Percentiles rank a stretch among this genome's conserved stretches.
phyloP scores from a whole-genome alignment of 2,797 vertebrate genomes.

The Aphelocoma californica region DNA sequence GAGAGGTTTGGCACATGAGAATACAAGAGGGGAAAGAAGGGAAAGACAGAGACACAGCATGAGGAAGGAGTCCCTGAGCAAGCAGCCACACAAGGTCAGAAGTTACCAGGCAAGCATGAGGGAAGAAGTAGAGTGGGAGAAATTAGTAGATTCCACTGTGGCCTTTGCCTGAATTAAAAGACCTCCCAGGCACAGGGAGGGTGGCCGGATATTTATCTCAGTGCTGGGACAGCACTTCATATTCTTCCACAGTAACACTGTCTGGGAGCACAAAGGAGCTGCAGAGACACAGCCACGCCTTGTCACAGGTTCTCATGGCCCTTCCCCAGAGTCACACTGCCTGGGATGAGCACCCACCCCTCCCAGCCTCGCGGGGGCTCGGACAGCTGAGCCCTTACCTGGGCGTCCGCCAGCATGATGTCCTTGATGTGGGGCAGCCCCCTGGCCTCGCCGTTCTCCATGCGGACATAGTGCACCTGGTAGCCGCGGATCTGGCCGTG shows the following conservation, averaged over 20 bases:
- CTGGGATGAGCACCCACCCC: neutral
- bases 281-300: neutral
- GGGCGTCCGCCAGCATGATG: slow-evolving; percentile 95
- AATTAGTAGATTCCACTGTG: slow-evolving; percentile 45
- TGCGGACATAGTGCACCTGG: slow-evolving; percentile 95
- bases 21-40: slow-evolving; percentile 64
- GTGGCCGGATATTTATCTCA: neutral
- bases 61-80: slow-evolving; percentile 56
- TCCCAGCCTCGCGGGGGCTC: accelerated
- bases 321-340: neutral
- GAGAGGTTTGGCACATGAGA: slow-evolving; percentile 82
- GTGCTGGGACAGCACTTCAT: neutral
- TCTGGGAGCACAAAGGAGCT: neutral
- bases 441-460: slow-evolving; percentile 93
- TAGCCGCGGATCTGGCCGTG: slow-evolving; percentile 98
- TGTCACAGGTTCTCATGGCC: accelerated
- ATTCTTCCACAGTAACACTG: neutral
- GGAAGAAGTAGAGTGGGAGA: slow-evolving; percentile 57
- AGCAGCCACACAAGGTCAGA: slow-evolving; percentile 51
- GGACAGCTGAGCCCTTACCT: slow-evolving; percentile 77
- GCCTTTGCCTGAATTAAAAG: slow-evolving; percentile 27
- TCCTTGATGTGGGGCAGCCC: slow-evolving; percentile 95
- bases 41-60: slow-evolving; percentile 76
- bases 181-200: neutral
- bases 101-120: slow-evolving; percentile 55